Percentiles rank a stretch among this genome's conserved stretches.
These are phyloP conservation scores for Drosophila ohnishii DNA, from an alignment of 1,140 invertebrate genomes.

Conservation along the genomic window DNA sequence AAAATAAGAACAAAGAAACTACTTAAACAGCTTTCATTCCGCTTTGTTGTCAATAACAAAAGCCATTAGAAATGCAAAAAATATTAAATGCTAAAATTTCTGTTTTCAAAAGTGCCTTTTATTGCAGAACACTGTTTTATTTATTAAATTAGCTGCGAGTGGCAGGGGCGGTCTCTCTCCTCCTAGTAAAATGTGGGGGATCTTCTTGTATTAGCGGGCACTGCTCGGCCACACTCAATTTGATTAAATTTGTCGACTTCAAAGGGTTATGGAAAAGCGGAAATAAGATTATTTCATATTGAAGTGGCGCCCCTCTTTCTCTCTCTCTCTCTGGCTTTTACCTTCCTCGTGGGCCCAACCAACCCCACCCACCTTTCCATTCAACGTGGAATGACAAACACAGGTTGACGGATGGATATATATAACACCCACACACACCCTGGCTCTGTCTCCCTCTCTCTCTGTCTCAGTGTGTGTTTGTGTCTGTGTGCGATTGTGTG, in stretches of 20 bases:
- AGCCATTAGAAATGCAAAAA: too few species aligned
- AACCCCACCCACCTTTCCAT: constrained; percentile 7
- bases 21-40: neutral
- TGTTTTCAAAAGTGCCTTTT: neutral
- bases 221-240: constrained; percentile 50
- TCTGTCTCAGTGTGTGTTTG: neutral
- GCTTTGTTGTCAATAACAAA: neutral
- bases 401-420: constrained; percentile 4
- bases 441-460: neutral
- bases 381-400: constrained; percentile 6
- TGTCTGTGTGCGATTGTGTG: constrained; percentile 20
- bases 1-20: neutral
- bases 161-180: too few species aligned
- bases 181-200: neutral
- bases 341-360: neutral
- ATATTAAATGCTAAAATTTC: neutral
- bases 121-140: neutral
- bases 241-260: constrained; percentile 41
- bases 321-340: neutral
- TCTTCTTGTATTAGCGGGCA: constrained; percentile 18
- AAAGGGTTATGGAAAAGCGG: constrained; percentile 11
- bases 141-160: constrained; percentile 6
- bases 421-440: neutral
- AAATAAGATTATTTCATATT: constrained; percentile 14
- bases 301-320: neutral